These are phyloP conservation scores for Icerya purchasi DNA, from an alignment of 2,888 invertebrate genomes.

Conservation along the genomic window DNA sequence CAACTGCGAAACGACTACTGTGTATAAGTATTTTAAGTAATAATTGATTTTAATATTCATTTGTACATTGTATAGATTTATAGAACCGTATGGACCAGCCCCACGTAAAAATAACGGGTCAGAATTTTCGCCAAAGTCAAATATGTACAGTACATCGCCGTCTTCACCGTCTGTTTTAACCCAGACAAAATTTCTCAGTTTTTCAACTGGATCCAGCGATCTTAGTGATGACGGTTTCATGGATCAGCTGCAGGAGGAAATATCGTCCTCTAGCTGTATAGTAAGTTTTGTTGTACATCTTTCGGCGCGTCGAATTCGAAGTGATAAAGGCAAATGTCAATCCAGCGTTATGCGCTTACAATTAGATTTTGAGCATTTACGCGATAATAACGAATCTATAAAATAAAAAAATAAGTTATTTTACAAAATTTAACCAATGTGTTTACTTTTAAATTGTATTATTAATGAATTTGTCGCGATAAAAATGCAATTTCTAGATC, in stretches of 20 bases:
- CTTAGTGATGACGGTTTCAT: constrained; percentile 42
- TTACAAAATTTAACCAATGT: too few species aligned
- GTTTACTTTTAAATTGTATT: not conserved
- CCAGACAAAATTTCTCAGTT: constrained; percentile 1
- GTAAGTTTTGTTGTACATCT: too few species aligned
- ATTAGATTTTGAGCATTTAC: too few species aligned
- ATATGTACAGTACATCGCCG: constrained; percentile 7
- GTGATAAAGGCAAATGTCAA: too few species aligned
- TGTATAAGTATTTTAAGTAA: too few species aligned
- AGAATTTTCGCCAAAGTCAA: constrained; percentile 14
- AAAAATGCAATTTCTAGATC: too few species aligned
- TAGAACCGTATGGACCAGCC: constrained; percentile 26
- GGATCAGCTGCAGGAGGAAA: not conserved
- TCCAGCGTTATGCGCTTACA: too few species aligned
- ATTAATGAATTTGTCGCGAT: not conserved
- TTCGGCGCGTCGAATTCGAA: too few species aligned
- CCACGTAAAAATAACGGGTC: constrained; percentile 21
- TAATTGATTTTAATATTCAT: not conserved
- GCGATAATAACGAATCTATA: too few species aligned
- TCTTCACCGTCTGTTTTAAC: constrained; percentile 14
- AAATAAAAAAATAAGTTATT: too few species aligned
- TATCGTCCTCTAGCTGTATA: too few species aligned
- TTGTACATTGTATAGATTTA: constrained; percentile 22
- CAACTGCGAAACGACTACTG: too few species aligned
- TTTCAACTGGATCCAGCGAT: constrained; percentile 27